Conservation (phyloP, 2,113 vertebrate species). For the Megaceryle torquata region DNA sequence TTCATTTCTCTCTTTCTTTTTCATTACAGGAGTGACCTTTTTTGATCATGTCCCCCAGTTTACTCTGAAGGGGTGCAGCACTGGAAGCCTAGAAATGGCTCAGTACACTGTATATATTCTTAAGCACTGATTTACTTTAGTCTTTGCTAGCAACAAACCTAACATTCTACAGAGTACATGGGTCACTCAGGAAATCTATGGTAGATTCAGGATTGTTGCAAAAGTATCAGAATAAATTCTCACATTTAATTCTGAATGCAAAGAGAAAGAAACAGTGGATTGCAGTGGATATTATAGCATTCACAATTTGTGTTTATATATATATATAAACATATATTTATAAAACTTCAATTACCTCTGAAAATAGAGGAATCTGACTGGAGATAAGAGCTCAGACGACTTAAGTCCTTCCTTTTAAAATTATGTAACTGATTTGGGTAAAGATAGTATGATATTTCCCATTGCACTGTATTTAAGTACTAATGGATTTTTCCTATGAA, state of each 20-base stretch:
- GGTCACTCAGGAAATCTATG: background rate
- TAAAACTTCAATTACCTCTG: conserved; percentile 46
- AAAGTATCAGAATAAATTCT: background rate
- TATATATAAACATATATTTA: background rate
- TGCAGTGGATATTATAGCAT: background rate
- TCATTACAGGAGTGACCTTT: background rate
- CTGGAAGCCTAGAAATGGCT: background rate
- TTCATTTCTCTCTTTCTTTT: background rate
- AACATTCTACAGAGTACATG: background rate
- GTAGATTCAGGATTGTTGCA: background rate
- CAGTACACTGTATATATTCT: background rate
- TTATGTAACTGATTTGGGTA: conserved; percentile 43
- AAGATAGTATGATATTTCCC: conserved; percentile 55
- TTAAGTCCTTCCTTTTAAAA: conserved; percentile 51
- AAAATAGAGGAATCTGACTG: conserved; percentile 31
- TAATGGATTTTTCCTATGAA: conserved; percentile 51
- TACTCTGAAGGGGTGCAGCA: background rate
- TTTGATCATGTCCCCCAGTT: background rate
- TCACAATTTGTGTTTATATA: background rate
- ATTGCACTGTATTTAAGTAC: conserved; percentile 42
- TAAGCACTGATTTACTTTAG: background rate
- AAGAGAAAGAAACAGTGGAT: background rate
- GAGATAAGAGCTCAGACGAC: conserved; percentile 22
- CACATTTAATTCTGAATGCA: conserved; percentile 1
- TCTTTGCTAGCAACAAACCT: background rate